These are phyloP conservation scores for Melinaea menophilus DNA, from an alignment of 2,888 invertebrate species.

Conservation along the genomic window DNA sequence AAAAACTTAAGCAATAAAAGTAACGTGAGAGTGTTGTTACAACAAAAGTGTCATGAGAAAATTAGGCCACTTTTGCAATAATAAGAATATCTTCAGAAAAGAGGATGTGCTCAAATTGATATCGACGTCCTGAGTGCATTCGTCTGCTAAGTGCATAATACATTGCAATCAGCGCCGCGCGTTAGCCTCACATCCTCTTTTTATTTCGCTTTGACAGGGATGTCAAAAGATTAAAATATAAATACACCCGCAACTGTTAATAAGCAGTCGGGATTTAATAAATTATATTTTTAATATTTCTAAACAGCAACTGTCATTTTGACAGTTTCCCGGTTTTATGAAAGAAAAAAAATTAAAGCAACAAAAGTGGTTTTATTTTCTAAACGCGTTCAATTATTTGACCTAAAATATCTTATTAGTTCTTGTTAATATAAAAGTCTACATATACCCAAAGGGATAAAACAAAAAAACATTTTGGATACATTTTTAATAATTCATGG, in stretches of 20 bases:
- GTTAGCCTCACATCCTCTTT: slow-evolving; percentile 64
- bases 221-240: slow-evolving; percentile 30
- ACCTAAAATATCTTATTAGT: too few relatives aligned
- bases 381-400: too few relatives aligned
- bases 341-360: background rate
- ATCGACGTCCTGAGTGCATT: slow-evolving; percentile 69
- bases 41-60: slow-evolving; percentile 38
- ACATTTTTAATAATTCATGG: slow-evolving; percentile 21
- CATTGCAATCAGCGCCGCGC: slow-evolving; percentile 68
- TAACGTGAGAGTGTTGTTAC: slow-evolving; percentile 17
- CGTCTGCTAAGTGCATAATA: slow-evolving; percentile 56
- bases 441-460: background rate
- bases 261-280: too few relatives aligned
- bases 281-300: too few relatives aligned
- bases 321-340: too few relatives aligned
- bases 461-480: background rate
- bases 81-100: slow-evolving; percentile 64
- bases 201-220: slow-evolving; percentile 45
- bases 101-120: slow-evolving; percentile 74
- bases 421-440: too few relatives aligned
- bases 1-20: too few relatives aligned
- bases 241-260: too few relatives aligned
- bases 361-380: too few relatives aligned
- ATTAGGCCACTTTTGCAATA: slow-evolving; percentile 45
- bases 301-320: too few relatives aligned